Evolutionary conservation across 1,140 invertebrate genomes (phyloP), one percentile per base, ranked within the genome.

Genomic region (Trichogramma pretiosum): DNA sequence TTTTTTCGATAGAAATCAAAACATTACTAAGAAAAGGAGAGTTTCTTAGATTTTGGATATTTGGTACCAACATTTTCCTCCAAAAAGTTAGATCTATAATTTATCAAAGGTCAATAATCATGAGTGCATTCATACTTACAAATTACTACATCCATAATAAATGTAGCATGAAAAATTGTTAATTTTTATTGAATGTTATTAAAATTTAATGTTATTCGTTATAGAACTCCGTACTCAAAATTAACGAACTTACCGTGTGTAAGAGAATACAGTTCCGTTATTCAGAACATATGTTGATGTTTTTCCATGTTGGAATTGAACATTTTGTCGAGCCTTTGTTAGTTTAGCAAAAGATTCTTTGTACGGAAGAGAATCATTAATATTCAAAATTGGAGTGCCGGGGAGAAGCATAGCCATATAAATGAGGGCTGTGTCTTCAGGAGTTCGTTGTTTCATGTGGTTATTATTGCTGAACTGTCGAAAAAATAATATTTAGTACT

Each of bases 401-500:
- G 83, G 83, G 32, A 90, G 61, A 13, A 89, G 63, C 48, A 86
- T 72, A 7, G 78, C 77, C 53, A 90, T 73, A 26, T 80, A 42
- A 5, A 74, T 71, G 18, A 80, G 52, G 22, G 84, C 65, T 10
- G 76, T 60, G 36, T 75, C 70, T 5, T 46, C 39, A 28, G 59
- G 69, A 52, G 66, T 46, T 34, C 56, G 53, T 26, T 58, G 52
- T 14, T 61, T 58, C 26, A 65, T 55, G 36, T 46, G 48, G 17
- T 7, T 42, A 32, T 60, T 57, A 24, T 57, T 56, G 54, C 61
- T 69, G 9, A 77, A 48, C 57, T 65, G 38, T 11, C 57, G 61
- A 50, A 65, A 59, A 53, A 59, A 58, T 55, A 55, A 32, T 34
- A 46, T 58, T 46, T 48, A 48, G 32, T 26, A 43, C 9, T 17